Evolutionary conservation across 2,797 vertebrate genomes (phyloP), one percentile per base, ranked within the genome.

Genomic region (Peromyscus melanophrys): DNA sequence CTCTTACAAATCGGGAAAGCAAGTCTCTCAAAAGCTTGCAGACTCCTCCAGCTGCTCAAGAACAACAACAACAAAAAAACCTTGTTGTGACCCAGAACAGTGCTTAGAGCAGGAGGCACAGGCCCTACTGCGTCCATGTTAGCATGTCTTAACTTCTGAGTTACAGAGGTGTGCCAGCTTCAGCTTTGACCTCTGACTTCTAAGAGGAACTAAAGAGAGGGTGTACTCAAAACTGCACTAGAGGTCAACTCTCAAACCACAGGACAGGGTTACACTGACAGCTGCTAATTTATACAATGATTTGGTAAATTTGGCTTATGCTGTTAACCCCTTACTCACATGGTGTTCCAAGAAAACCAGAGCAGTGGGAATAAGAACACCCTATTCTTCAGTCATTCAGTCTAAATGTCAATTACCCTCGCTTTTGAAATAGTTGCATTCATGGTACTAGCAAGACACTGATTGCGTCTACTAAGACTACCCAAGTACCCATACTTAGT

Each of bases 361-460:
- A 83, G 31, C 37, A 90, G 16, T 55, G 76, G 37, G 82, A 78
- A 78, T 81, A 6, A 90, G 43, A 94, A 96, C 3, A 21, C 25
- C n/a, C 40, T 55, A 13, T 57, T 90, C 63, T 40, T 88, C 25
- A 82, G 19, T 57, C 82, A 89, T 57, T 90, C 84, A 81, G 34
- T 76, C 83, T 55, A 55, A 27, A 87, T 4, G 40, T 11, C 37
- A 43, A 43, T 8, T 5, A 52, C 43, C 11, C 23, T 88, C 52
- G 84, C 61, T 65, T 96, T 92, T 86, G 37, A 91, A 97, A 83
- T 0, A 94, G 46, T 17, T 69, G 13, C 49, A 67, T 43, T 93
- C 55, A 65, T 34, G 69, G 12, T 49, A 76, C 14, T 69, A 89
- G 9, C n/a, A 83, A 91, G 73, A 96, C 67, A 49, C 86, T 85